Evolutionary conservation across 2,113 vertebrate species (phyloP).

Genomic region (Embiotoca jacksoni): DNA sequence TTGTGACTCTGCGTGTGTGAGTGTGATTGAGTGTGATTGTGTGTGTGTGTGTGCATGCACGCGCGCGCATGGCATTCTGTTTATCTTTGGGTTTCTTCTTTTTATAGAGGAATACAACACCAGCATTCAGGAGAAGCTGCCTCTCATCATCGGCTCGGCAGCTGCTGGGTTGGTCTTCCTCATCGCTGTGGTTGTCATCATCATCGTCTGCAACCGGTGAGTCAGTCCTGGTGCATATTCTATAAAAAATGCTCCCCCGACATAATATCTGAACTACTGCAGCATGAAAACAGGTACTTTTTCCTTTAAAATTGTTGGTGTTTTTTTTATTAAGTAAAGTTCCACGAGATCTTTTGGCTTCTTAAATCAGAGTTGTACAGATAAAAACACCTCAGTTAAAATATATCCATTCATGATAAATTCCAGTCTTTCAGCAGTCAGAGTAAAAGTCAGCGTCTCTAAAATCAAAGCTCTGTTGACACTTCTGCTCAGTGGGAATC

Average conservation of each 20-base stretch:
- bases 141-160: constrained; percentile 96
- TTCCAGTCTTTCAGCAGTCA: constrained; percentile 31
- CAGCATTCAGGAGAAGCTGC: constrained; percentile 97
- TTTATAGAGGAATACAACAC: constrained; percentile 94
- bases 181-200: constrained; percentile 93
- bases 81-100: constrained; percentile 41
- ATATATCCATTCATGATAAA: constrained; percentile 43
- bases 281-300: not conserved
- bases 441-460: constrained; percentile 21
- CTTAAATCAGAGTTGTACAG: constrained; percentile 24
- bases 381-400: constrained; percentile 15
- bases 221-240: constrained; percentile 65
- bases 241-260: not conserved
- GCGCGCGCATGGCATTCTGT: constrained; percentile 7
- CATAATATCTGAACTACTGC: constrained; percentile 12
- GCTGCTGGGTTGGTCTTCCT: constrained; percentile 95
- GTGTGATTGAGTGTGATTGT: constrained; percentile 10
- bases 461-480: constrained; percentile 20
- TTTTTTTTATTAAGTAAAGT: constrained; percentile 2
- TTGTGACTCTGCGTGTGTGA: constrained; percentile 44
- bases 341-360: constrained; percentile 25
- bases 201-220: constrained; percentile 96
- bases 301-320: constrained; percentile 2
- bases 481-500: not conserved
- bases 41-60: constrained; percentile 5